A percentile compares a stretch with the other conserved stretches of the same genome.
Conservation (phyloP, 2,113 vertebrate genomes). For the Tupaia tana region DNA sequence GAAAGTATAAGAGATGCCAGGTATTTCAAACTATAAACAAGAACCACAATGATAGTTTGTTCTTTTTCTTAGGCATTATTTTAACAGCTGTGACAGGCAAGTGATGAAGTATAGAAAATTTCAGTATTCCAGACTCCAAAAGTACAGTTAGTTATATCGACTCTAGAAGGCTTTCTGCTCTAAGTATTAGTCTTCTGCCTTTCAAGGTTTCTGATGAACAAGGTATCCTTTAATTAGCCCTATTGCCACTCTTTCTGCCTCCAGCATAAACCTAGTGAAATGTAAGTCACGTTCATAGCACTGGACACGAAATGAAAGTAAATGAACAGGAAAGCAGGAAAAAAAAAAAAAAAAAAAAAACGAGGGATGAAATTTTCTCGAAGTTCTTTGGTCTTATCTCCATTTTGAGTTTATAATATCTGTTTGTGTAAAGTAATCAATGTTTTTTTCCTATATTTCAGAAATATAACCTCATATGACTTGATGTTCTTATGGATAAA, state of each 20-base stretch:
- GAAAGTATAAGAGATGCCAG: background rate
- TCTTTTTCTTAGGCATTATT: background rate
- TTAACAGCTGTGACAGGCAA: background rate
- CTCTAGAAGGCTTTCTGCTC: background rate
- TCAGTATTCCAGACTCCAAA: background rate
- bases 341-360: background rate
- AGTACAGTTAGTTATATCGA: background rate
- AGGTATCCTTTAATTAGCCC: background rate
- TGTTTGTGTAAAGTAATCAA: background rate
- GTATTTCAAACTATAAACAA: background rate
- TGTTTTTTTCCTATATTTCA: background rate
- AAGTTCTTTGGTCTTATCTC: background rate
- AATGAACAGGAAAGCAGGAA: background rate
- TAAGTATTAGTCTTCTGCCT: background rate
- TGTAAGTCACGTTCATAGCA: background rate
- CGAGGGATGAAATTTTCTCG: background rate
- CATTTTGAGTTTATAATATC: background rate
- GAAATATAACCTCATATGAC: background rate
- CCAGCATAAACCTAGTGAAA: background rate
- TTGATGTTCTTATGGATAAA: background rate
- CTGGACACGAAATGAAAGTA: background rate
- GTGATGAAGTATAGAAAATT: background rate
- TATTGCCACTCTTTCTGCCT: background rate
- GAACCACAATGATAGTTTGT: background rate
- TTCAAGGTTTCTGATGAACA: background rate